phyloP scores from a whole-genome alignment of 1,140 invertebrate species.

The Bradysia coprophila region DNA sequence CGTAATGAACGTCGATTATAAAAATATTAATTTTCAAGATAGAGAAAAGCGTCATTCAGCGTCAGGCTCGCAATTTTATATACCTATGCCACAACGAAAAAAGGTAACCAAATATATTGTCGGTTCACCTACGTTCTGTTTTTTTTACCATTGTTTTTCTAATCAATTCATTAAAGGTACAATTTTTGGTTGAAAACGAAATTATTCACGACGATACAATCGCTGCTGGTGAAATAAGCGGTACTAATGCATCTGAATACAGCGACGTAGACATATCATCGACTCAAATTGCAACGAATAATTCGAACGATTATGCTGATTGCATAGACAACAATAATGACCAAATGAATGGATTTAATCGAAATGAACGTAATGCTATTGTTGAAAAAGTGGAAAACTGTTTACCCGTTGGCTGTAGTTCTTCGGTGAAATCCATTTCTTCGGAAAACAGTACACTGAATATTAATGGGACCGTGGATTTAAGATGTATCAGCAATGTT shows the following conservation, averaged over 20 bases:
- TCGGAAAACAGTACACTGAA: too few species aligned
- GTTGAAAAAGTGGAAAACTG: background rate
- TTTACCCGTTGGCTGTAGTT: background rate
- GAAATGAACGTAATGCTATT: background rate
- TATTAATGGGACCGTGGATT: background rate
- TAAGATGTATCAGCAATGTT: background rate
- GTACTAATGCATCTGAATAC: too few species aligned
- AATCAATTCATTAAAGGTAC: too few species aligned
- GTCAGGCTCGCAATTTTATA: constrained; percentile 38
- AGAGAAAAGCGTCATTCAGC: background rate
- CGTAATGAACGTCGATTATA: background rate
- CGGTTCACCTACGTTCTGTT: too few species aligned
- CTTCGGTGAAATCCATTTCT: too few species aligned
- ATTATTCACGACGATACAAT: constrained; percentile 7
- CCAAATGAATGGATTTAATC: too few species aligned
- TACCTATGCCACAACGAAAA: constrained; percentile 37
- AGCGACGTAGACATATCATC: too few species aligned
- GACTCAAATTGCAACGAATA: background rate
- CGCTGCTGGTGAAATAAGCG: background rate
- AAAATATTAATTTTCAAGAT: background rate
- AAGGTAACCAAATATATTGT: too few species aligned
- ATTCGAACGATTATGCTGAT: background rate
- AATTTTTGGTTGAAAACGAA: constrained; percentile 38
- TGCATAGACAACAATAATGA: too few species aligned
- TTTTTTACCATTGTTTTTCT: too few species aligned